Evolutionary conservation across 1,140 invertebrate genomes (phyloP), one percentile per base, ranked within the genome.

Genomic region (Coboldia fuscipes): DNA sequence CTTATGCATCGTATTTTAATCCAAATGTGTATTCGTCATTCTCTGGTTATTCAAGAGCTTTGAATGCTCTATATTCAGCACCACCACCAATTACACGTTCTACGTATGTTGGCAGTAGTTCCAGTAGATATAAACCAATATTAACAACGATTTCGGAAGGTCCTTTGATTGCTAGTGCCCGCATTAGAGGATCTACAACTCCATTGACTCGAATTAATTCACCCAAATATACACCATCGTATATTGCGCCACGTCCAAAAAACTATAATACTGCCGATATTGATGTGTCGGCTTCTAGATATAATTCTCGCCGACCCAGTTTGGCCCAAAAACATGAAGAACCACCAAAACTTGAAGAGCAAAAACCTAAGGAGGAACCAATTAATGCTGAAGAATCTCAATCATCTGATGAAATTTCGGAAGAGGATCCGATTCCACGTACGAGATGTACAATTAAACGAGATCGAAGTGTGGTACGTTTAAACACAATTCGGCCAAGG

Each of bases 221-320:
- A 0, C 59, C 63, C 0, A 62, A 62, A 36, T 38, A 38, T n/a
- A 43, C 47, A 26, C 45, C 61, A 16, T 50, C 60, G 12, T 60
- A 54, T 37, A 63, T 61, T 40, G 56, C 65, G 18, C 50, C 63
- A 2, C 59, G 65, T 27, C 71, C 72, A 5, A 64, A 73, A 13
- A 60, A 62, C 38, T 78, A 82, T 20, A 76, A 82, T 46, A 82
- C 79, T 4, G 74, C 76, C 2, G 75, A 82, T 46, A 84, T 84
- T 40, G 79, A 84, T 50, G 76, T 84, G 1, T 75, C 75, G 3
- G 59, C 62, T 0, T 58, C 60, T 0, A 58, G 67, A 27, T 68
- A 70, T 48, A 62, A 56, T 42, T 66, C 68, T 42, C 52, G 58
- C 18, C 46, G 45, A 45, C 50, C 33, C 41, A 45, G 39, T 40